Conservation (phyloP, 2,797 vertebrate genomes). For the Coccyzus lansbergi region DNA sequence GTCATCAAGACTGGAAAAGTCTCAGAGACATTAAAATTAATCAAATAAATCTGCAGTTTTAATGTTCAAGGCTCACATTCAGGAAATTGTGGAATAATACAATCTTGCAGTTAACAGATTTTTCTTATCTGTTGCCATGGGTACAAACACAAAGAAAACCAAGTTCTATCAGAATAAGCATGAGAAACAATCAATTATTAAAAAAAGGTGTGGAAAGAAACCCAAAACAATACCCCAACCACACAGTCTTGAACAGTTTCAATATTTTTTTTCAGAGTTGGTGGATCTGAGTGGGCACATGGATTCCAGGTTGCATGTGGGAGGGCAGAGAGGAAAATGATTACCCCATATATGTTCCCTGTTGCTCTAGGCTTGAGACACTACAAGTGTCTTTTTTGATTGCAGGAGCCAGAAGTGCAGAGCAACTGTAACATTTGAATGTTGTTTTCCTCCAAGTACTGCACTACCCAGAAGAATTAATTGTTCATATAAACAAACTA, state of each 20-base stretch:
- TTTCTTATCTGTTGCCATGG: background rate
- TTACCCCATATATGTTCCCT: background rate
- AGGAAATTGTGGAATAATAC: background rate
- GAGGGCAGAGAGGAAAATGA: background rate
- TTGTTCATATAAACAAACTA: background rate
- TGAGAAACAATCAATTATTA: background rate
- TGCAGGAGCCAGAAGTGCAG: background rate
- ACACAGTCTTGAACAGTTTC: background rate
- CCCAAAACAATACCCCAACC: background rate
- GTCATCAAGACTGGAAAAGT: background rate
- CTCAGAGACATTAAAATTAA: background rate
- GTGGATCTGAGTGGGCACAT: background rate
- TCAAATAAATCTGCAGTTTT: background rate
- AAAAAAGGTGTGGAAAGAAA: rapidly evolving
- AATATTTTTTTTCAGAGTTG: background rate
- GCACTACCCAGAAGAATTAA: background rate
- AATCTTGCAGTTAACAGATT: background rate
- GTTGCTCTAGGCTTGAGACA: background rate
- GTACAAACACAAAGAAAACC: background rate
- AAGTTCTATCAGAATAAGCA: background rate
- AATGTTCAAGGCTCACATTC: background rate
- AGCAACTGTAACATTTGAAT: background rate
- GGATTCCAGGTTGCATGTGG: background rate
- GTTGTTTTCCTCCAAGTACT: background rate
- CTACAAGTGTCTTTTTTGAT: background rate